These are phyloP conservation scores for Tetragonula clypearis DNA, from an alignment of 1,140 invertebrate genomes.

Conservation along the genomic window DNA sequence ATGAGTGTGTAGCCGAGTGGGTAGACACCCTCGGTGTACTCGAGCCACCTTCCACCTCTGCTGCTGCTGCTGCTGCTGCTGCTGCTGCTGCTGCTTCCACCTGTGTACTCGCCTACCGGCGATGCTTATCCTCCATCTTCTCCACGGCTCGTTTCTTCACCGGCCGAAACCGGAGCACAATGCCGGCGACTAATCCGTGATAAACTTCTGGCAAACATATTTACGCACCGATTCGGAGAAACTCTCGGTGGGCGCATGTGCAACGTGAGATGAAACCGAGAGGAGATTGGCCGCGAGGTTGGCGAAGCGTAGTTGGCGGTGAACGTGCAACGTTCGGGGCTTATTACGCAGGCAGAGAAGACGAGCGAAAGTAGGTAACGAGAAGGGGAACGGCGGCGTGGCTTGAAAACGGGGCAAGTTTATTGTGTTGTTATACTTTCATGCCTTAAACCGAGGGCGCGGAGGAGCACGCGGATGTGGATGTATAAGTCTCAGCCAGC, in stretches of 20 bases:
- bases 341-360: background rate
- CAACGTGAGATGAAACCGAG: no score
- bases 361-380: constrained; percentile 25
- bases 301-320: background rate
- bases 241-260: background rate
- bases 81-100: constrained; percentile 8
- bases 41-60: background rate
- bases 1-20: constrained; percentile 53
- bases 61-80: background rate
- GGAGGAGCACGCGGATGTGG: background rate
- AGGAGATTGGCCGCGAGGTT: background rate
- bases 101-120: constrained; percentile 13
- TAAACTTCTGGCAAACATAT: constrained; percentile 54
- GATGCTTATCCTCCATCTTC: constrained; percentile 18
- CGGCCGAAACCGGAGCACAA: constrained; percentile 18
- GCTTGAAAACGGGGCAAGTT: background rate
- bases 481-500: constrained; percentile 8
- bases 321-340: constrained; percentile 1
- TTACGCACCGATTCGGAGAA: constrained; percentile 34
- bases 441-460: background rate
- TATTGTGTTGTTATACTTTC: constrained; percentile 42
- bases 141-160: constrained; percentile 33
- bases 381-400: background rate
- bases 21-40: constrained; percentile 41
- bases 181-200: constrained; percentile 40